Evolutionary conservation across 2,888 invertebrate species (phyloP), one percentile per base, ranked within the genome.

Genomic region (Helicoverpa assulta): DNA sequence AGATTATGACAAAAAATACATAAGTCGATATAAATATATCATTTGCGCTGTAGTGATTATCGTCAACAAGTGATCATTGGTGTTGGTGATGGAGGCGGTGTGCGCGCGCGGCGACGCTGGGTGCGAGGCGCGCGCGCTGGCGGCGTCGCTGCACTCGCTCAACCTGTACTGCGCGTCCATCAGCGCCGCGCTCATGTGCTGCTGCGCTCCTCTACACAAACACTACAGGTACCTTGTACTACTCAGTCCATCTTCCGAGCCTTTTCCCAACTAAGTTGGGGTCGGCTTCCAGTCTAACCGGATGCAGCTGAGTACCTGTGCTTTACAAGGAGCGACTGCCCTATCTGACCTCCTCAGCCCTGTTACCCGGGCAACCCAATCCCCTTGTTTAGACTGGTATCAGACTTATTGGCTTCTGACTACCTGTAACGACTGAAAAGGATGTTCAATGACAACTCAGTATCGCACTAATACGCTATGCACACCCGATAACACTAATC

Each of bases 131-230:
- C 90, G 89, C 74, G 95, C 92, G 59, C 86, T 95, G 70, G 82
- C 89, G 7, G 94, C 92, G 3, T 92, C 94, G 60, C 88, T 95
- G 81, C 95, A 95, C 81, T 88, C 91, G 18, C 85, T 95, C 78
- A 94, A 95, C 76, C 90, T 95, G 37, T 95, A 95, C 91, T 95
- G 95, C 86, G 94, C 94, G 33, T 86, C 91, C 73, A 89, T 95
- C 73, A 90, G 92, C 56, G 91, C 94, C 5, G 94, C 92, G 5
- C 91, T 95, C 73, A 90, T 95, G 76, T 94, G 91, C 82, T 94
- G 94, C 89, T 95, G 94, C 78, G 89, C 91, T 4, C 86, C 89
- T 14, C 72, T 84, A 60, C 86, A 88, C 63, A 88, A 88, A 66
- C 84, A 85, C 67, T 86, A 86, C 81, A 86, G 92, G 94, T 93